phyloP scores from a whole-genome alignment of 2,797 vertebrate genomes.

The Melanitta fusca region DNA sequence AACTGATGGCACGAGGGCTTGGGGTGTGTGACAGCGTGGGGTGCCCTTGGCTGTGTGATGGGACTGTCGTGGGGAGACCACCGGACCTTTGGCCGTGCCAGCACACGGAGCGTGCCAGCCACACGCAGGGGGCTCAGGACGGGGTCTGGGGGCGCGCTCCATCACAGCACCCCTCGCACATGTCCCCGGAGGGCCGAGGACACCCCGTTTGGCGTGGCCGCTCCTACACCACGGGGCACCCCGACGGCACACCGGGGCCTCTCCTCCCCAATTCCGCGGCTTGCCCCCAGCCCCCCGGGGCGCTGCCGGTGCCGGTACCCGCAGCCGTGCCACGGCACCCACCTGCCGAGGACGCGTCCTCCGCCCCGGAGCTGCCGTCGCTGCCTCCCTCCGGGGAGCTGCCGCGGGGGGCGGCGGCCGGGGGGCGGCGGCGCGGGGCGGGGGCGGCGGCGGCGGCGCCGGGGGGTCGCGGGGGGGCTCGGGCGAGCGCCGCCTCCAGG shows the following conservation, averaged over 20 bases:
- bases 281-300: no score
- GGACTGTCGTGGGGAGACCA: not conserved
- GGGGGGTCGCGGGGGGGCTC: constrained; percentile 48
- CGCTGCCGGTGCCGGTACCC: no score
- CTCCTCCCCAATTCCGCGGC: no score
- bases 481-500: constrained; percentile 87
- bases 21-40: not conserved
- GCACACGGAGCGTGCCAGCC: accelerated
- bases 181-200: not conserved
- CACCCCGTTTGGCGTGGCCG: no score
- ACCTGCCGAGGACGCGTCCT: constrained; percentile 88
- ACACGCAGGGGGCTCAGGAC: accelerated
- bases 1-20: not conserved
- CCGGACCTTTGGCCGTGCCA: not conserved
- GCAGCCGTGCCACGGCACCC: constrained; percentile 6
- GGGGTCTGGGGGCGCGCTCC: not conserved
- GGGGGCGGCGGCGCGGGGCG: not conserved
- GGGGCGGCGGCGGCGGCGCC: not conserved
- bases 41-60: accelerated
- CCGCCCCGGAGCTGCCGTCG: constrained; percentile 89
- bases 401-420: not conserved
- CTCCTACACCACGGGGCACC: not conserved
- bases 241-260: not conserved
- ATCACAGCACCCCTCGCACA: no score
- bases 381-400: constrained; percentile 89